These are phyloP conservation scores for Notolepis coatsorum DNA, from an alignment of 2,797 vertebrate species.

Conservation along the genomic window DNA sequence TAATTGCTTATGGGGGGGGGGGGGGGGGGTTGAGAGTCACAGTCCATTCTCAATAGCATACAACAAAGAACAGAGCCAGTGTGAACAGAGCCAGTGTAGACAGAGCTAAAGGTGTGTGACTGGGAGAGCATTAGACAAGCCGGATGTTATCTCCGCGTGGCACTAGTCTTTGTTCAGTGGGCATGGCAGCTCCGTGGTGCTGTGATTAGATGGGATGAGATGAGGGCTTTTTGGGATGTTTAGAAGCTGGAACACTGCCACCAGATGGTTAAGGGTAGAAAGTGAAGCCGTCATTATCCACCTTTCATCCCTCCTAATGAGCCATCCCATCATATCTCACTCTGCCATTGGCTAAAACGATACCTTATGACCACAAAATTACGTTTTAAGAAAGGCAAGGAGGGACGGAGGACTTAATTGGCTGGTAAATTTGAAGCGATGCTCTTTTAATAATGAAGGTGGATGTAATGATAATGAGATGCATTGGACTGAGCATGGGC, in stretches of 20 bases:
- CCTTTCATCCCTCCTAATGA: conserved; percentile 41
- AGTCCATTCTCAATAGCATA: not conserved
- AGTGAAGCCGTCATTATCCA: conserved; percentile 53
- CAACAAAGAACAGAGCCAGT: not conserved
- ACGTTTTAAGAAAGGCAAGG: not conserved
- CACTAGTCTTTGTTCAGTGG: conserved; percentile 74
- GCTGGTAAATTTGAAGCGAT: not conserved
- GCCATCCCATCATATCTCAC: conserved; percentile 10
- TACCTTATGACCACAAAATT: conserved; percentile 6
- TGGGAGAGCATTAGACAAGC: conserved; percentile 23
- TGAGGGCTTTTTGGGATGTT: conserved; percentile 36
- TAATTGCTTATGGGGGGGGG: not conserved
- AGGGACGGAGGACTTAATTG: not conserved
- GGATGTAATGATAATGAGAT: conserved; percentile 8
- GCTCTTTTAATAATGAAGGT: not conserved
- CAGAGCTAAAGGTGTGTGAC: conserved; percentile 18
- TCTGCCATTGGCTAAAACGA: conserved; percentile 4
- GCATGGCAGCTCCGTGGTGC: conserved; percentile 58
- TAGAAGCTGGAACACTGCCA: conserved; percentile 83
- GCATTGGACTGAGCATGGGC: not conserved
- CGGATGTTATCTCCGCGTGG: conserved; percentile 50
- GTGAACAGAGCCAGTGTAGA: not conserved
- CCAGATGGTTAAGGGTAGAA: conserved; percentile 81
- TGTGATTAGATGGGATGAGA: conserved; percentile 52
- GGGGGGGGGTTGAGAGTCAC: not conserved